Base-by-base conservation (phyloP, 2,113 vertebrate genomes). In the Cryptotis parvus region DNA sequence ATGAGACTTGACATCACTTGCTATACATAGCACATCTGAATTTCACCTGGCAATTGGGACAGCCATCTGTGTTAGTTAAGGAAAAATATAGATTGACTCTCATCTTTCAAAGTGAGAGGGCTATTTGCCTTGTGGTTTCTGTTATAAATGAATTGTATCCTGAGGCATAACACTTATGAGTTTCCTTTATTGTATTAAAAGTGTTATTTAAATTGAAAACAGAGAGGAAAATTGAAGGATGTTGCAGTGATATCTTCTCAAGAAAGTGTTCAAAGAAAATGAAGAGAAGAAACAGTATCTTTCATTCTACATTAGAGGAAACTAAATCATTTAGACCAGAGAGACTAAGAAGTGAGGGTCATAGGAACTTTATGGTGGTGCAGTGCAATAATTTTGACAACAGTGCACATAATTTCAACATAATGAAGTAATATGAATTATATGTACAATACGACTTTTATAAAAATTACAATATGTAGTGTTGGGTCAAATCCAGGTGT, bases 1-100 rank as follows among this genome's bases (percentile, higher is more conserved):
- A 27, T 4, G 45, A 95, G 37, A 91, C 2, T 8, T 43, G 52
- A 93, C 16, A n/a, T 3, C 20, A 31, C 80, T 41, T 77, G 26
- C 43, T 72, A 31, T 49, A 12, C 22, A 31, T 8, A 43, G 69
- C 43, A 90, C 27, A 68, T 81, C 31, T 72, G 35, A 81, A 87
- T 78, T 49, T 74, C 31, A 85, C 63, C 65, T 73, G 27, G 45
- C 77, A 90, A 72, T 77, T 52, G 39, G 20, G 2, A 49, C 61
- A 45, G 18, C 20, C 74, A 92, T 70, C 83, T 91, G 68, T 87
- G 52, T 69, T 55, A 72, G 61, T 72, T 80, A 90, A 90, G 24
- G 35, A 74, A 86, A 61, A 74, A 58, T 7, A 26, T 10, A 37
- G 68, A 93, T 24, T 6, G 33, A 82, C 0, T 9, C 15, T 20